These are phyloP conservation scores for Noturus placidus DNA, from an alignment of 2,113 vertebrate species.

Conservation along the genomic window DNA sequence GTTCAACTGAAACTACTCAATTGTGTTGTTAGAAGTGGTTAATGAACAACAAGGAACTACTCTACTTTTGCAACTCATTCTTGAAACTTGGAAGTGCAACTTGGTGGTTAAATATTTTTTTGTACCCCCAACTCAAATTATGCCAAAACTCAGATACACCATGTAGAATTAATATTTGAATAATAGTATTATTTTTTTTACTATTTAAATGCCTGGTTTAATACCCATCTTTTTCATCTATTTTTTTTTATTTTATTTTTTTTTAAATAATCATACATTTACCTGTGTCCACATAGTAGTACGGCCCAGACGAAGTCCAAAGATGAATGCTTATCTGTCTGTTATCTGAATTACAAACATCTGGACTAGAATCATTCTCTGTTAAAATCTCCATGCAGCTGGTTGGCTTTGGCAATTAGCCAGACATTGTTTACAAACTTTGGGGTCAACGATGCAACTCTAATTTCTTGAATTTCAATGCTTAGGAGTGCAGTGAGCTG, in stretches of 20 bases:
- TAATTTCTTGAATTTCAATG: background rate
- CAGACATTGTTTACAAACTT: constrained; percentile 62
- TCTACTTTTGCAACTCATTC: background rate
- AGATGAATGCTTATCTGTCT: constrained; percentile 59
- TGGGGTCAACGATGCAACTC: constrained; percentile 1
- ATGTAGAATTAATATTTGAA: background rate
- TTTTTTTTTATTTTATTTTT: no score
- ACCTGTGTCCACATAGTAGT: background rate
- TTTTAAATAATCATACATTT: background rate
- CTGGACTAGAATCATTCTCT: constrained; percentile 52
- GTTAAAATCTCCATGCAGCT: constrained; percentile 21
- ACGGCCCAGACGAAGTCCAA: constrained; percentile 40
- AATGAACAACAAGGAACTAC: constrained; percentile 26
- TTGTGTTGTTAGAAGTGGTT: background rate
- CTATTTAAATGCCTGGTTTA: background rate
- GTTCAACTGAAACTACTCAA: background rate
- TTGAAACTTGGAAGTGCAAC: background rate
- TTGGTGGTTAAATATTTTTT: background rate
- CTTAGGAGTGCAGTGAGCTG: background rate
- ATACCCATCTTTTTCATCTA: background rate
- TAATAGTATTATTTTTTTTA: background rate
- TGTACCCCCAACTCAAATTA: background rate
- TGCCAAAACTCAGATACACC: background rate
- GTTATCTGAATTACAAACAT: constrained; percentile 63
- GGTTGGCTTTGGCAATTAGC: constrained; percentile 30